These are phyloP conservation scores for Passerculus sandwichensis DNA, from an alignment of 2,797 vertebrate species.

Conservation along the genomic window DNA sequence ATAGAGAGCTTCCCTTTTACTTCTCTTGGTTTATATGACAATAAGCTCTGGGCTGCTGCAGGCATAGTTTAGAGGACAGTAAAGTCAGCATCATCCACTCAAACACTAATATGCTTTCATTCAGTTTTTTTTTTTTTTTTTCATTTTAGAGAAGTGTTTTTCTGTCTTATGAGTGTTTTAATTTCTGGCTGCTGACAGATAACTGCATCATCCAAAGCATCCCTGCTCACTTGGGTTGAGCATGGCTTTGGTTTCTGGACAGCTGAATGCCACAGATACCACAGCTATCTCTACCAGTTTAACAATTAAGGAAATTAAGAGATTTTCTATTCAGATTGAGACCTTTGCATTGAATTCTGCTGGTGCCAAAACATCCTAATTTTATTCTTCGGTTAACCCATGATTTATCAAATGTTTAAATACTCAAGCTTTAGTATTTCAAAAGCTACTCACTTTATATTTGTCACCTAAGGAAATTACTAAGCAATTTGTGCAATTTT, in stretches of 20 bases:
- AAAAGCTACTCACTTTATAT: background rate
- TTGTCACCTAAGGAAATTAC: slow-evolving; percentile 1
- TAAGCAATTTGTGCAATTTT: background rate
- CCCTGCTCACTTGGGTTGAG: background rate
- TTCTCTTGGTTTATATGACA: background rate
- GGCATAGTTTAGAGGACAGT: background rate
- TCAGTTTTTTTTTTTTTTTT: background rate
- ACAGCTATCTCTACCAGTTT: background rate
- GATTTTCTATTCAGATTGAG: background rate
- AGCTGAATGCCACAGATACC: background rate
- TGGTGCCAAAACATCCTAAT: background rate
- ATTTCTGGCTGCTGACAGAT: background rate
- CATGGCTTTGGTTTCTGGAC: background rate
- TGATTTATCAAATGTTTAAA: slow-evolving; percentile 4
- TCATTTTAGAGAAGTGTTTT: background rate
- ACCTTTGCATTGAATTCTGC: background rate
- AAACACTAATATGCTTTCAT: background rate
- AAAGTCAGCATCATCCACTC: background rate
- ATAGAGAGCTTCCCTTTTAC: background rate
- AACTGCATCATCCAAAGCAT: background rate
- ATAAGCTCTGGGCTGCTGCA: background rate
- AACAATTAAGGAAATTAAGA: background rate
- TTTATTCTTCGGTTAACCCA: background rate
- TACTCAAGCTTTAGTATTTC: background rate
- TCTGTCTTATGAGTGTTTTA: background rate